Evolutionary conservation across 2,113 vertebrate genomes (phyloP), one percentile per base, ranked within the genome.

Genomic region (Oxygymnocypris stewartii): DNA sequence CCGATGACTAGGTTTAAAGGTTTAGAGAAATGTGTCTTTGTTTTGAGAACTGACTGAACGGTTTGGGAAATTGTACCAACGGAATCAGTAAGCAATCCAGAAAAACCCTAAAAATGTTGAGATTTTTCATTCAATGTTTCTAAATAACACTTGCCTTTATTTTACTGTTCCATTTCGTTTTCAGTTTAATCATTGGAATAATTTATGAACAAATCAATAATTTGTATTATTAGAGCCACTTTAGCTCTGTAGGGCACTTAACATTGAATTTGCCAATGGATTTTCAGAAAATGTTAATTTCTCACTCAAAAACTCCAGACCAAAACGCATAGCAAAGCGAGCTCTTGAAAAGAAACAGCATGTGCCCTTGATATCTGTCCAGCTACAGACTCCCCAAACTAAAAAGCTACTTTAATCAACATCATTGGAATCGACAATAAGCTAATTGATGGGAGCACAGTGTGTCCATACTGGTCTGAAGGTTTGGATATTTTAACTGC

Each of bases 161-260:
- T 85, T 25, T 20, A 71, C 18, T 69, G 25, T n/a, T 49, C 42
- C 4, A 13, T 25, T 61, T 44, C 13, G 10, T 78, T 79, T 65
- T 86, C 79, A 79, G 77, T 49, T 79, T 88, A 23, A 85, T 69
- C 59, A 25, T 63, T 57, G 3, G 61, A 88, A 80, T 75, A 40
- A 69, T 87, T 61, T 28, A 79, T 79, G 65, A 61, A 16, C 73
- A 76, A 75, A 76, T 13, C 4, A 76, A 63, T 28, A 40, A 61
- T 65, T 57, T 51, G 51, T 5, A 63, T 82, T 84, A 86, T 57
- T 71, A 28, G 6, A 54, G 16, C 69, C 23, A 85, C 44, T 79
- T 77, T 7, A 85, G 28, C 37, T 31, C 5, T 47, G 35, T 25
- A 35, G n/a, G 40, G 14, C 35, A 5, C 79, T 79, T 67, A 57